Percentiles rank a stretch among this genome's conserved stretches.
Conservation (phyloP, 92 coral and sea anemone species). For the Palythoa grandiflora region DNA sequence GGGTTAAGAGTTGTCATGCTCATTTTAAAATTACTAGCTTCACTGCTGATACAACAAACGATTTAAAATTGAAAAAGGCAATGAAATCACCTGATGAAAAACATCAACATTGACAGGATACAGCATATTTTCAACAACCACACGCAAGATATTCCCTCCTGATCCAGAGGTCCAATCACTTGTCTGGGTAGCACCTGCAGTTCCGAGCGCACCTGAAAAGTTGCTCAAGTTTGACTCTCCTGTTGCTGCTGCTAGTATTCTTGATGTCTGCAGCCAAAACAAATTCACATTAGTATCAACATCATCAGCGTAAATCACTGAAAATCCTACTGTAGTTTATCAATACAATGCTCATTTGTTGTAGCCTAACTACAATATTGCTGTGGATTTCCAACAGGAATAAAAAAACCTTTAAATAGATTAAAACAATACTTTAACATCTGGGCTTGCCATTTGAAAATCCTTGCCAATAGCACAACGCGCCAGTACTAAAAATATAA, state of each 20-base stretch:
- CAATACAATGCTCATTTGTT: not conserved
- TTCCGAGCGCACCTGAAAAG: constrained; percentile 69
- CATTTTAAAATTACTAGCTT: too few relatives aligned
- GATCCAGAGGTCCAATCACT: constrained; percentile 55
- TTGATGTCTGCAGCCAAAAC: constrained; percentile 73
- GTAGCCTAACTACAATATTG: too few relatives aligned
- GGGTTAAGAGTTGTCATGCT: too few relatives aligned
- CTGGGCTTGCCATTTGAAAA: too few relatives aligned
- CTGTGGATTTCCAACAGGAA: too few relatives aligned
- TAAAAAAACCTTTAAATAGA: too few relatives aligned
- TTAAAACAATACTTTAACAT: too few relatives aligned
- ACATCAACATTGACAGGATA: constrained; percentile 88
- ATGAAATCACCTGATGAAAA: constrained; percentile 78
- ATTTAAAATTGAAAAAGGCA: not conserved
- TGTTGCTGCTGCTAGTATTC: constrained; percentile 80
- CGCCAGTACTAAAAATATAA: too few relatives aligned
- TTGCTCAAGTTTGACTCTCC: constrained; percentile 56
- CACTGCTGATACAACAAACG: not conserved
- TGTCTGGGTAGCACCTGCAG: constrained; percentile 61
- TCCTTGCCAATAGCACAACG: too few relatives aligned
- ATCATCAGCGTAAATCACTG: too few relatives aligned
- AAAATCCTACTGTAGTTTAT: not conserved
- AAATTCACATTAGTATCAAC: not conserved
- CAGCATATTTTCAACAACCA: constrained; percentile 87
- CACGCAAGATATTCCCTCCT: constrained; percentile 73